Conservation (phyloP, 1,140 invertebrate genomes). For the Scaptomyza hsui region DNA sequence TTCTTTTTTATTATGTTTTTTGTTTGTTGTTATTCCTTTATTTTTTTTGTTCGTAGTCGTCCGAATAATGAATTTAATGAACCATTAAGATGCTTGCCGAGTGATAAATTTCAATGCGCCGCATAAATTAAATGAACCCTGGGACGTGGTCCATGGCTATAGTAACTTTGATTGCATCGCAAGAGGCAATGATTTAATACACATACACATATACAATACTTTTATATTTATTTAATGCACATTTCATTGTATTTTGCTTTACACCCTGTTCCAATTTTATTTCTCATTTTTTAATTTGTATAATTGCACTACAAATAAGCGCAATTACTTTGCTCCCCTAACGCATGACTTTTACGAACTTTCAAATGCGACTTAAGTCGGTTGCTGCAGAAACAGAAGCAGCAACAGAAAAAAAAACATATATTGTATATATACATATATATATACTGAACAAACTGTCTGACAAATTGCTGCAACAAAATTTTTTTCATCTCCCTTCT, state of each 20-base stretch:
- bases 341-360: constrained; percentile 59
- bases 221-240: constrained; percentile 26
- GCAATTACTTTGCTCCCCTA: constrained; percentile 44
- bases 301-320: constrained; percentile 76
- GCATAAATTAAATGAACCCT: constrained; percentile 75
- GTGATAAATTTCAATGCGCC: constrained; percentile 75
- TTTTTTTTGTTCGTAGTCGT: constrained; percentile 45
- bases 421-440: too few relatives aligned
- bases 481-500: constrained; percentile 52
- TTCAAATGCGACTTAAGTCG: constrained; percentile 73
- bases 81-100: constrained; percentile 78
- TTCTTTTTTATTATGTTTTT: constrained; percentile 16
- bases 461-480: constrained; percentile 78
- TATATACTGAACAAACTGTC: constrained; percentile 76
- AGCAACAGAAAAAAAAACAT: not conserved
- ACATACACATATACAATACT: constrained; percentile 27
- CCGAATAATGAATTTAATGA: constrained; percentile 82
- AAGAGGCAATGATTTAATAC: constrained; percentile 22
- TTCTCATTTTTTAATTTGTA: constrained; percentile 64
- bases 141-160: constrained; percentile 13
- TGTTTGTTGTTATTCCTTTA: not conserved
- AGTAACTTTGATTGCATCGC: constrained; percentile 53
- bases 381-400: constrained; percentile 27
- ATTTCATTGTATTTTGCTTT: not conserved
- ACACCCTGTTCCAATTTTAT: constrained; percentile 18